These are phyloP conservation scores for Lepidurus packardi DNA, from an alignment of 1,140 invertebrate genomes.

Conservation along the genomic window DNA sequence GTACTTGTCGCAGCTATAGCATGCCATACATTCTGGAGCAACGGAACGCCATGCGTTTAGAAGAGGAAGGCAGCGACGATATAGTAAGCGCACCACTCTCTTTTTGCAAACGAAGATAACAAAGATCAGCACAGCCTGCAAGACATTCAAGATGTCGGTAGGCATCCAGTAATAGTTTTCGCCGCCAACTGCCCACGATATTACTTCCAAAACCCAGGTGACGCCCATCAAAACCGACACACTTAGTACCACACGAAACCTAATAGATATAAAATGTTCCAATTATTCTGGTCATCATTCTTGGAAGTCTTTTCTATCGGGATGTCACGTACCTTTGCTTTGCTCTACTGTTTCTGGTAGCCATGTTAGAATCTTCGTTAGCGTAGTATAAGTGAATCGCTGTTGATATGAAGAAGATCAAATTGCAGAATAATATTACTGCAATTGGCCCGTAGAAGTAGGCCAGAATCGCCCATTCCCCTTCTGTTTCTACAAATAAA, in stretches of 20 bases:
- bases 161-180: constrained; percentile 55
- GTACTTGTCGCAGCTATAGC: no score
- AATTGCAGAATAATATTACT: background rate
- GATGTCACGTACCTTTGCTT: constrained; percentile 51
- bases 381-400: constrained; percentile 39
- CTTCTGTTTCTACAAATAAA: background rate
- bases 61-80: background rate
- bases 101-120: constrained; percentile 77
- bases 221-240: constrained; percentile 67
- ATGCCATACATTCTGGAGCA: background rate
- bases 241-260: constrained; percentile 59
- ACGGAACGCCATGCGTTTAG: background rate
- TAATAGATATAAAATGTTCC: constrained; percentile 41
- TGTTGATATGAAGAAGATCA: background rate
- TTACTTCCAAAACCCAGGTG: constrained; percentile 61
- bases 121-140: constrained; percentile 84
- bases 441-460: background rate
- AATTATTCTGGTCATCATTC: background rate
- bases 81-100: constrained; percentile 32
- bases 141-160: constrained; percentile 67
- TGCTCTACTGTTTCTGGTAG: constrained; percentile 54
- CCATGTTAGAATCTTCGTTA: constrained; percentile 54
- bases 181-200: constrained; percentile 41
- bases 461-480: background rate
- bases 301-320: background rate